Evolutionary conservation across 2,888 invertebrate species (phyloP).

Genomic region (Bombylius discolor): DNA sequence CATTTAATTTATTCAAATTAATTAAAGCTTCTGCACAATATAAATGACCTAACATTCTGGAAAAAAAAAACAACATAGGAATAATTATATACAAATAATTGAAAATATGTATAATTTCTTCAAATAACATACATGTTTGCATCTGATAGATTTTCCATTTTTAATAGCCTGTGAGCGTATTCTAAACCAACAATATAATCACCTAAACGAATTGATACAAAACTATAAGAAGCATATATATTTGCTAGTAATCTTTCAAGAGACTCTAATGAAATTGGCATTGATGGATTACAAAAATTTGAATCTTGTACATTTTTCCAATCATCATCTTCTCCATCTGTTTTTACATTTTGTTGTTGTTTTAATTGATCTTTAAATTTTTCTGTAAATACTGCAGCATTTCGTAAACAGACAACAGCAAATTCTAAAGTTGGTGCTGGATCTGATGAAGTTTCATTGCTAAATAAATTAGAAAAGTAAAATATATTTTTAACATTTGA

Average conservation of each 20-base stretch:
- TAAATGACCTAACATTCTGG: constrained; percentile 67
- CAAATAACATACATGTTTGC: constrained; percentile 47
- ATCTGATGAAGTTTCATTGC: constrained; percentile 51
- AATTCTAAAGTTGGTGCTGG: constrained; percentile 83
- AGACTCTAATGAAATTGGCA: constrained; percentile 47
- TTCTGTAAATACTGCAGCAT: constrained; percentile 57
- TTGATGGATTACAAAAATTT: constrained; percentile 42
- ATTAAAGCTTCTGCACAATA: constrained; percentile 84
- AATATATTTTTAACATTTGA: background rate
- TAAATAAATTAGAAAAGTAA: constrained; percentile 7
- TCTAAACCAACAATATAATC: constrained; percentile 69
- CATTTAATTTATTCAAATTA: constrained; percentile 64
- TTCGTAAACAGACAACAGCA: constrained; percentile 74
- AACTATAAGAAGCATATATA: constrained; percentile 67
- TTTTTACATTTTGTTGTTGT: background rate
- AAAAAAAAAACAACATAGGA: constrained; percentile 13
- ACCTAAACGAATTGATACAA: constrained; percentile 70
- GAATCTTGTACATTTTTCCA: constrained; percentile 39
- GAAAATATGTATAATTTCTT: background rate
- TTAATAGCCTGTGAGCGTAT: constrained; percentile 60
- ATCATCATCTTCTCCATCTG: constrained; percentile 4
- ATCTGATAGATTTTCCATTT: constrained; percentile 56
- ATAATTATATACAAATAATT: background rate
- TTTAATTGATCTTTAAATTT: constrained; percentile 14
- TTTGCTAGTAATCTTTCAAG: constrained; percentile 48